Conservation (phyloP, 2,888 invertebrate species). For the Ichneumoninae sp. region DNA sequence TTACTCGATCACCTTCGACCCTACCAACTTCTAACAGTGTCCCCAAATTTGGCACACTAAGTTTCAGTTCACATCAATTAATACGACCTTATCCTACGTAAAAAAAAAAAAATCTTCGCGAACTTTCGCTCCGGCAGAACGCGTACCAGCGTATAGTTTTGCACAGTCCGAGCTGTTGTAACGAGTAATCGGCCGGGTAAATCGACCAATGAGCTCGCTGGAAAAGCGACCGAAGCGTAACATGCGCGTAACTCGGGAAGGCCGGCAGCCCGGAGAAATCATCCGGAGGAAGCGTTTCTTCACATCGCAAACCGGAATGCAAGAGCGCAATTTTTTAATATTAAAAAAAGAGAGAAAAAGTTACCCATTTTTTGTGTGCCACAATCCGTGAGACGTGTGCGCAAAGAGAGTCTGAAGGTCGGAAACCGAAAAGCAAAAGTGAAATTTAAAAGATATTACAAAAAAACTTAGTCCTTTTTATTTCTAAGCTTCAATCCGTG, state of each 20-base stretch:
- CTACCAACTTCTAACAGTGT: background rate
- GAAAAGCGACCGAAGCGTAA: background rate
- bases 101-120: background rate
- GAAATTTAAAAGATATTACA: too few relatives aligned
- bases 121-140: background rate
- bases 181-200: background rate
- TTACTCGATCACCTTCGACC: background rate
- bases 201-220: conserved; percentile 3
- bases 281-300: background rate
- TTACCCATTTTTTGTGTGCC: too few relatives aligned
- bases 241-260: background rate
- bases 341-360: too few relatives aligned
- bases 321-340: background rate
- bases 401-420: too few relatives aligned
- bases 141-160: too few relatives aligned
- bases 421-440: too few relatives aligned
- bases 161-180: background rate
- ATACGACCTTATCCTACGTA: background rate
- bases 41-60: background rate
- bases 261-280: background rate
- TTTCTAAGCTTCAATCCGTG: too few relatives aligned
- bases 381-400: too few relatives aligned
- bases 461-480: too few relatives aligned
- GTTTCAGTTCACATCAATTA: background rate
- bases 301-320: background rate